Base-by-base conservation (phyloP, 2,888 invertebrate genomes). In the Heliconius hortense region DNA sequence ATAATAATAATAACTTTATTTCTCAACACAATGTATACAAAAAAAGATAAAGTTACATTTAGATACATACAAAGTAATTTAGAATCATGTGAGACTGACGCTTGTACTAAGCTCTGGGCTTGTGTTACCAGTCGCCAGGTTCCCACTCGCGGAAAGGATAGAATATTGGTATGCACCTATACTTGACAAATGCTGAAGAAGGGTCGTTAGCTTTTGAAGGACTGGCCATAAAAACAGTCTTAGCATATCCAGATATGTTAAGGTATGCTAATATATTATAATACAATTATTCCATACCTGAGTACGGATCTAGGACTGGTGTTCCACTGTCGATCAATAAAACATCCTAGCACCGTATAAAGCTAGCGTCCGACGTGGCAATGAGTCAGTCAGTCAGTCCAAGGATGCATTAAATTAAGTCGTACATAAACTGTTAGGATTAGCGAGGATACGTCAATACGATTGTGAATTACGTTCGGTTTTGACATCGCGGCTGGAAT, bases 361-460 rank as follows among this genome's bases (percentile, higher is more conserved):
- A 79, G 76, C 69, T 70, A 39, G 74, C 76, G 79, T 78, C 76
- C 78, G 80, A 77, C 81, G 80, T 81, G 80, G 24, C 72, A 21
- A 53, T 74, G 68, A 66, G 63, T 78, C 77, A 78, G 75, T 78
- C 74, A 72, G 69, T 73, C 72, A 60, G 53, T 77, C 75, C 75
- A 81, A 86, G 88, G 88, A 88, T 86, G 85, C 82, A 84, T 81
- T 86, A 85, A 82, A 81, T 81, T 80, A 80, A 77, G 77, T 77
- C 80, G 79, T 77, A 77, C 80, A 78, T 75, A 79, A 77, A 80
- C 79, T 79, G 81, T 83, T 82, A 84, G 84, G 85, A 87, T 87
- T 84, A 85, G 85, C 84, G 79, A 86, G 86, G 86, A 87, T 86
- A 85, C 83, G 87, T 86, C 86, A 86, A 80, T 81, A 81, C 75